Base-by-base conservation (phyloP, 2,113 vertebrate species). In the Melanostigma gelatinosum region DNA sequence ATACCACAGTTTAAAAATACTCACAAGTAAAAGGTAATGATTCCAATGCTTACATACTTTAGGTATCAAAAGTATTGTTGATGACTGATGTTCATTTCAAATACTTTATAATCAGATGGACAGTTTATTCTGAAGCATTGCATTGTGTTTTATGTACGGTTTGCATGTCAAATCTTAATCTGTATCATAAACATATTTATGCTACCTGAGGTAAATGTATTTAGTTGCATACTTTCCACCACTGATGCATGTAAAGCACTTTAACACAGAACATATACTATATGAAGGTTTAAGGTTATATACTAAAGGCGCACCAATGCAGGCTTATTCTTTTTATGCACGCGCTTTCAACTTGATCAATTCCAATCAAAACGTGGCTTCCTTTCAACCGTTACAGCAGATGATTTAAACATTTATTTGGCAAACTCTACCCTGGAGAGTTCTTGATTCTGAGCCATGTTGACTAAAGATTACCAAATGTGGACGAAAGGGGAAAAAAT, bases 391-490 rank as follows among this genome's bases (percentile, higher is more conserved):
- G 80, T 75, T 48, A 77, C 80, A 77, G 27, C 75, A 86, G 58
- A 89, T 85, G 75, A 83, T 57, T 9, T 44, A 62, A 69, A 71
- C 55, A 69, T 75, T 65, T 61, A 69, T 84, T 78, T 81, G 60
- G 48, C 58, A 24, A 34, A 58, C 77, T 61, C 44, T 44, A 52
- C 16, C 76, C 54, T 54, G 42, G 83, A 60, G 8, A 69, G 58
- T 67, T 85, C 50, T 79, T 72, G 72, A 88, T 85, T 85, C 70
- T 61, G 64, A 87, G 52, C 80, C 66, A 38, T 61, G 36, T 44
- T 82, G 72, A 73, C 67, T 88, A 82, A 92, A 87, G 65, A 72
- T 79, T 81, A 64, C 84, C 80, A 92, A 91, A 90, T 89, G 88
- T 87, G 46, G 72, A 89, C 54, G 72, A 80, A 67, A 75, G 36